phyloP scores from a whole-genome alignment of 2,797 vertebrate genomes.

The Phaenicophaeus curvirostris region DNA sequence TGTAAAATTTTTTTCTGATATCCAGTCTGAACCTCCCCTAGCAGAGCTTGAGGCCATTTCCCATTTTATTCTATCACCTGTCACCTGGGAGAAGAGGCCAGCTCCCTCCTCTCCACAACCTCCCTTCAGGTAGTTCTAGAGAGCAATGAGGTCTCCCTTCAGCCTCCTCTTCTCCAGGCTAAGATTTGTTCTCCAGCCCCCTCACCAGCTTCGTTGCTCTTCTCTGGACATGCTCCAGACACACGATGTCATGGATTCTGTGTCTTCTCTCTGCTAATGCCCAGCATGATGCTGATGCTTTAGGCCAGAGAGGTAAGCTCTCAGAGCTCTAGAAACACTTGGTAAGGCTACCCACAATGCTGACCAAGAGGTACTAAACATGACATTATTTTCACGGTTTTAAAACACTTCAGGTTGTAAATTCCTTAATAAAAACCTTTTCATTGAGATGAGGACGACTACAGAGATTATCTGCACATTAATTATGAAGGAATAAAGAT shows the following conservation, averaged over 20 bases:
- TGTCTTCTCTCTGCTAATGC: neutral
- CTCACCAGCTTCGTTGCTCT: too few relatives aligned
- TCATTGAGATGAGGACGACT: neutral
- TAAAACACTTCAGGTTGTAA: neutral
- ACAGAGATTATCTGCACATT: neutral
- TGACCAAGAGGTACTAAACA: neutral
- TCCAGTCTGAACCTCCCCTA: too few relatives aligned
- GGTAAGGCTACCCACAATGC: neutral
- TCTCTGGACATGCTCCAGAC: neutral
- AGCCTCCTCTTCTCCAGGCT: too few relatives aligned
- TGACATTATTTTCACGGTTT: neutral
- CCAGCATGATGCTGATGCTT: too few relatives aligned
- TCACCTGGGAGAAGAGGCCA: too few relatives aligned
- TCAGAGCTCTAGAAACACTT: neutral
- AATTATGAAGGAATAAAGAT: neutral
- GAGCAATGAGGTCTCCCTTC: too few relatives aligned
- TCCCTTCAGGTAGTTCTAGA: too few relatives aligned
- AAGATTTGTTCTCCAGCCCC: too few relatives aligned
- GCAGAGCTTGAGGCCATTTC: too few relatives aligned
- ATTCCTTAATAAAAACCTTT: neutral
- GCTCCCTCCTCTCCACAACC: too few relatives aligned
- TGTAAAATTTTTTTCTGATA: too few relatives aligned
- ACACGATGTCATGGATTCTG: rapidly evolving
- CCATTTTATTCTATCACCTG: too few relatives aligned
- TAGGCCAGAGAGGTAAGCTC: rapidly evolving